Evolutionary conservation across 2,797 vertebrate genomes (phyloP).

Genomic region (Typhlichthys subterraneus): DNA sequence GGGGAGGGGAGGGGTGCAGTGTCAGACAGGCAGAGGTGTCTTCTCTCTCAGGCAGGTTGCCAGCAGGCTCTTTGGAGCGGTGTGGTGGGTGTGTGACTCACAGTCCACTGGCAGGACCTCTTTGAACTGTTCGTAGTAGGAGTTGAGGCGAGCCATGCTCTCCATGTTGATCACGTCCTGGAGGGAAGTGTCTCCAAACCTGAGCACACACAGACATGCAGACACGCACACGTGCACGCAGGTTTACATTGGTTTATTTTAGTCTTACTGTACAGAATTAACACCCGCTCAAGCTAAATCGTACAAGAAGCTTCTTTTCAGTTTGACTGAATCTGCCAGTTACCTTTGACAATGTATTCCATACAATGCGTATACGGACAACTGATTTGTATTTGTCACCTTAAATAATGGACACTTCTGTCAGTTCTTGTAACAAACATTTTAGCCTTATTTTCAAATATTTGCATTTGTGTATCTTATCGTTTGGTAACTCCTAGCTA

Average conservation of each 20-base stretch:
- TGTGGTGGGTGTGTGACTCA: conserved; percentile 73
- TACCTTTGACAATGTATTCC: no score
- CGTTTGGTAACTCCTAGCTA: no score
- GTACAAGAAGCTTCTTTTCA: no score
- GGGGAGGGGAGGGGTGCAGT: background rate
- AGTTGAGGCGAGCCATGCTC: conserved; percentile 89
- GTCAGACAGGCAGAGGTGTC: background rate
- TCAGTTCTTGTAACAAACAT: no score
- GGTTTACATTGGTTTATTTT: background rate
- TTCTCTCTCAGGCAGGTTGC: background rate
- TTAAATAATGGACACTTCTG: no score
- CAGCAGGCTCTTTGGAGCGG: background rate
- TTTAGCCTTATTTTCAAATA: no score
- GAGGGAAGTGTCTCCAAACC: conserved; percentile 96
- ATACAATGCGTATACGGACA: no score
- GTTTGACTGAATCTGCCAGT: no score
- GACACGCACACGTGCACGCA: background rate
- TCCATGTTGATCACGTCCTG: conserved; percentile 95
- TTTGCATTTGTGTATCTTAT: no score
- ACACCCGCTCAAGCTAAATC: no score
- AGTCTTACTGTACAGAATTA: no score
- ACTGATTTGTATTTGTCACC: no score
- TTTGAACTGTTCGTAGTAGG: conserved; percentile 98
- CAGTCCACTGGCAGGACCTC: conserved; percentile 97
- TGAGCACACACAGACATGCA: conserved; percentile 53